These are phyloP conservation scores for Anarhynchus alexandrinus DNA, from an alignment of 2,113 vertebrate species.

Conservation along the genomic window DNA sequence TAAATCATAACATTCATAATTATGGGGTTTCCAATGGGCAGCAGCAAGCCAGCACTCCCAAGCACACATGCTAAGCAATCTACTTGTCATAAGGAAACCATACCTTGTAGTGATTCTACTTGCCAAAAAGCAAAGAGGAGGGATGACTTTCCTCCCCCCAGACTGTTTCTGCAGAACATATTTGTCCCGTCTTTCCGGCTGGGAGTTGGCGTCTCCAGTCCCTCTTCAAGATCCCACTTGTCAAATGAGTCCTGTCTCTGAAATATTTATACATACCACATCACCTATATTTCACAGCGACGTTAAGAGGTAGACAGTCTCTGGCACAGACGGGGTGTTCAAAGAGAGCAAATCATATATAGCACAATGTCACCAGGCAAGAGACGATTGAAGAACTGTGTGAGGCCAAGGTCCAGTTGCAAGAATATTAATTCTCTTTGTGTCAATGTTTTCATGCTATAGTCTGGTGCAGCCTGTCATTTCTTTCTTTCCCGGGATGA, in stretches of 20 bases:
- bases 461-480: background rate
- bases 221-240: background rate
- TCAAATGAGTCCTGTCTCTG: constrained; percentile 17
- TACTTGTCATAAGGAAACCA: background rate
- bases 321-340: background rate
- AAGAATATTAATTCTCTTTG: constrained; percentile 34
- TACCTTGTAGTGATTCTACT: background rate
- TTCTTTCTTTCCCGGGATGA: background rate
- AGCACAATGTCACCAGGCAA: background rate
- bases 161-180: background rate
- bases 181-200: background rate
- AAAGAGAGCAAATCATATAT: constrained; percentile 12
- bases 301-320: background rate
- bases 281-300: constrained; percentile 40
- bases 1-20: constrained; percentile 8
- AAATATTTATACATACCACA: constrained; percentile 32
- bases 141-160: background rate
- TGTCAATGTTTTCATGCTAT: constrained; percentile 10
- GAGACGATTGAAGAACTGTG: background rate
- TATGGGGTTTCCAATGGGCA: background rate
- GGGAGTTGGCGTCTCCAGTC: background rate
- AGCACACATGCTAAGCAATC: background rate
- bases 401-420: constrained; percentile 50
- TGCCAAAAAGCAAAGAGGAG: constrained; percentile 8
- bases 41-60: background rate